A percentile compares a stretch with the other conserved stretches of the same genome.
Conservation (phyloP, 2,113 vertebrate genomes). For the Rhadina sibilatrix region DNA sequence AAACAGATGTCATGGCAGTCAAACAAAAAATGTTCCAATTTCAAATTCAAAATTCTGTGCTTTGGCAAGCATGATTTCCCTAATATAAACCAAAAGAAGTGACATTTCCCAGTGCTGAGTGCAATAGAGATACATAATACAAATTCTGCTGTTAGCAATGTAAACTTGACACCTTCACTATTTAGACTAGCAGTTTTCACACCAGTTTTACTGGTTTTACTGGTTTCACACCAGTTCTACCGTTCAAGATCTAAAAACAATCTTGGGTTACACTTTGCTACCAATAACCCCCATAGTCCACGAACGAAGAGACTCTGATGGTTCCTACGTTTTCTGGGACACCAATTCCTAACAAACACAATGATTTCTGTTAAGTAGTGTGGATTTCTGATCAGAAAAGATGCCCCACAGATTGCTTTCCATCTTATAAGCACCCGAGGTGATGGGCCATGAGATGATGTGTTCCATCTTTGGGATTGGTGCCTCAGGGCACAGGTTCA, state of each 20-base stretch:
- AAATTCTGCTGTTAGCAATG: neutral
- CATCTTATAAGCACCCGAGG: neutral
- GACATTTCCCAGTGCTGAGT: neutral
- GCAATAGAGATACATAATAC: neutral
- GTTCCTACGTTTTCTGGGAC: neutral
- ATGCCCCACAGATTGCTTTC: neutral
- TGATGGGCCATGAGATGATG: neutral
- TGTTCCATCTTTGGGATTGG: neutral
- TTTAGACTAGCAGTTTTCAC: neutral
- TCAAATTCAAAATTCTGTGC: constrained; percentile 22
- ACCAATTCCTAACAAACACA: neutral
- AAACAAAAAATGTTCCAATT: constrained; percentile 5
- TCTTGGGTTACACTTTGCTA: neutral
- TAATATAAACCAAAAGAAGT: neutral
- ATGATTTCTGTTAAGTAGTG: neutral
- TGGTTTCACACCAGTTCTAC: neutral
- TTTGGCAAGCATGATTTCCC: neutral
- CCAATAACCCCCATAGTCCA: neutral
- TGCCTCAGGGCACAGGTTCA: neutral
- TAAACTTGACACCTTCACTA: neutral
- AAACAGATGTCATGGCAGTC: constrained; percentile 37
- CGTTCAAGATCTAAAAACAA: neutral
- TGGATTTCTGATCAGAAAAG: neutral
- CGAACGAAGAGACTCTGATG: neutral
- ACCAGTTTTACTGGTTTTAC: neutral